Percentiles rank a stretch among this genome's conserved stretches.
These are phyloP conservation scores for Labia minor DNA, from an alignment of 2,888 invertebrate genomes.

Conservation along the genomic window DNA sequence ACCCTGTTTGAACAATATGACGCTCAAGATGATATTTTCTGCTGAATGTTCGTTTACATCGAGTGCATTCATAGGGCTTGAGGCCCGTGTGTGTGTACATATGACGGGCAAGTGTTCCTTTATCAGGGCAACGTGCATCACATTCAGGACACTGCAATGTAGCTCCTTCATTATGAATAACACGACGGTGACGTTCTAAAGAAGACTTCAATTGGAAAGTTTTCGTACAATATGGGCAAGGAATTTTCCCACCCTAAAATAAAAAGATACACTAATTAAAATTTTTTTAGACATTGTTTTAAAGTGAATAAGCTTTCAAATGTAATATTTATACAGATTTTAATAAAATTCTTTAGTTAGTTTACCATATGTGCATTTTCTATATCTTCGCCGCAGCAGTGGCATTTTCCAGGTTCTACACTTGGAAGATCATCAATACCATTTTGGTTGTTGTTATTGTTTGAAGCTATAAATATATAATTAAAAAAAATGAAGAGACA, in stretches of 20 bases:
- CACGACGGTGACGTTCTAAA: constrained; percentile 51
- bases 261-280: constrained; percentile 19
- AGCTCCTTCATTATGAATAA: constrained; percentile 56
- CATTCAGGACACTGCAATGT: constrained; percentile 56
- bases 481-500: neutral
- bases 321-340: neutral
- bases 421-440: constrained; percentile 27
- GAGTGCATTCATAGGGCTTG: constrained; percentile 51
- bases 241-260: constrained; percentile 41
- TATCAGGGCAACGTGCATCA: constrained; percentile 51
- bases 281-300: neutral
- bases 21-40: constrained; percentile 63
- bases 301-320: neutral
- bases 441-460: constrained; percentile 26
- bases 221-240: constrained; percentile 54
- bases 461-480: constrained; percentile 25
- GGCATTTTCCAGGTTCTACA: constrained; percentile 36
- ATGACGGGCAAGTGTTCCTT: constrained; percentile 52
- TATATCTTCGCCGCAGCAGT: constrained; percentile 47
- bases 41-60: constrained; percentile 61
- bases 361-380: constrained; percentile 44
- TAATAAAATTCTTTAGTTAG: neutral
- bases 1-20: constrained; percentile 57
- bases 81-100: constrained; percentile 49
- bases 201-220: constrained; percentile 58